Base-by-base conservation (phyloP, 53 echinoderm and acorn worm species). In the Mesocentrotus franciscanus region DNA sequence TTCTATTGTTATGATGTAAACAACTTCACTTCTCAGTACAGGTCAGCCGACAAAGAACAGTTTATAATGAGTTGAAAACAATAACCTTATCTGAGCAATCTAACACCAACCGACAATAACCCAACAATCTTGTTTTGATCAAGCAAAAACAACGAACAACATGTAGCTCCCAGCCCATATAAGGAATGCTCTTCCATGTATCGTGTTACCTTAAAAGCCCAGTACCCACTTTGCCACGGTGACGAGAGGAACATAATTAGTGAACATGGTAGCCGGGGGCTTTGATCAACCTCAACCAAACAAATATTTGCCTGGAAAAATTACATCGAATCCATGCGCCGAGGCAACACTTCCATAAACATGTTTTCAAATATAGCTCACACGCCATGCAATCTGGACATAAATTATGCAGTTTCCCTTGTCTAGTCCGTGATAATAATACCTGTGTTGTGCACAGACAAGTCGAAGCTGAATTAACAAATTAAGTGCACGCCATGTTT, bases 261-360 rank as follows among this genome's bases (percentile, higher is more conserved):
- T 39, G 35, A 66, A 36, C 64, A 62, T 61, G 91, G 91, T 10
- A 91, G 91, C 30, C 91, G 35, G 27, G 56, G 33, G 24, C 91
- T 91, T 91, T 91, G 91, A 91, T 91, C 91, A 66, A 34, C 36
- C 14, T 20, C 91, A 27, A 72, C 64, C 92, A 92, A 92, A 74
- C 92, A 92, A 92, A 92, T 92, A 74, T 92, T 92, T 92, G 74
- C 71, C 92, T 71, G 92, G 56, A 72, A 71, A 42, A 24, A 42
- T 92, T 72, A 92, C 75, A 42, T 74, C 22, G 36, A 71, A 92
- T 56, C 74, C 92, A 92, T 92, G 75, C 56, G 22, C 92, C 2
- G 39, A 24, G 56, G 87, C 85, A 85, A 62, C 95, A 85, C 57
- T 85, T 94, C 70, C 95, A 94, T 94, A 85, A 94, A 94, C 95